phyloP scores from a whole-genome alignment of 2,888 invertebrate genomes.

The Endotricha flammealis region DNA sequence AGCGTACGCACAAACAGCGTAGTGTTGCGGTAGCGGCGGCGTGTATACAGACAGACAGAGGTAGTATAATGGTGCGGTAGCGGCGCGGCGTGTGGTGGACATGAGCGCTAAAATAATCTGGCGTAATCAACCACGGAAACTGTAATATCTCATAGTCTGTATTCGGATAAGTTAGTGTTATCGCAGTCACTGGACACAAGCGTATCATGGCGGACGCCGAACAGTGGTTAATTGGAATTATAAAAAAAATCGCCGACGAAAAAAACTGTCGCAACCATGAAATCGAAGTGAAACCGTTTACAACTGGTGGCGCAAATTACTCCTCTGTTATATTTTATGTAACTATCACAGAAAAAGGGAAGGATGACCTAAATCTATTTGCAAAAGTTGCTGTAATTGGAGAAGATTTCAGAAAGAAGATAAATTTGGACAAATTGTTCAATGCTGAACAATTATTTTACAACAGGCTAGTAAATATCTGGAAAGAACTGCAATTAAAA shows the following conservation, averaged over 20 bases:
- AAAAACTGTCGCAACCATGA: constrained; percentile 26
- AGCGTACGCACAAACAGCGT: too few relatives aligned
- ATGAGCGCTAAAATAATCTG: too few relatives aligned
- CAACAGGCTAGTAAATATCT: constrained; percentile 20
- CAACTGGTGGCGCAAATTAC: constrained; percentile 44
- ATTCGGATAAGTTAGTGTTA: too few relatives aligned
- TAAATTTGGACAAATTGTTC: neutral
- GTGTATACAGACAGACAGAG: too few relatives aligned
- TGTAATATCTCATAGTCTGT: too few relatives aligned
- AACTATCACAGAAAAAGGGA: constrained; percentile 25
- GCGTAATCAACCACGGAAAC: too few relatives aligned
- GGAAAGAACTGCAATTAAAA: constrained; percentile 23
- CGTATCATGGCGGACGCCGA: constrained; percentile 35
- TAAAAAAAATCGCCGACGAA: constrained; percentile 31
- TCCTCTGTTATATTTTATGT: constrained; percentile 35
- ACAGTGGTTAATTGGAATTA: constrained; percentile 22
- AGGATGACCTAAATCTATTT: constrained; percentile 35
- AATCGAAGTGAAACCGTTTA: constrained; percentile 29
- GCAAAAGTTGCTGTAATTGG: constrained; percentile 43
- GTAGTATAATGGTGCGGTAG: too few relatives aligned
- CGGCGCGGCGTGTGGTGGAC: too few relatives aligned
- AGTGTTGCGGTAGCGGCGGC: too few relatives aligned
- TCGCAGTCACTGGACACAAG: constrained; percentile 9
- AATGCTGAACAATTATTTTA: constrained; percentile 16
- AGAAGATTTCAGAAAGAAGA: neutral